Conservation (phyloP, 2,888 invertebrate genomes). For the Drosophila picticornis region DNA sequence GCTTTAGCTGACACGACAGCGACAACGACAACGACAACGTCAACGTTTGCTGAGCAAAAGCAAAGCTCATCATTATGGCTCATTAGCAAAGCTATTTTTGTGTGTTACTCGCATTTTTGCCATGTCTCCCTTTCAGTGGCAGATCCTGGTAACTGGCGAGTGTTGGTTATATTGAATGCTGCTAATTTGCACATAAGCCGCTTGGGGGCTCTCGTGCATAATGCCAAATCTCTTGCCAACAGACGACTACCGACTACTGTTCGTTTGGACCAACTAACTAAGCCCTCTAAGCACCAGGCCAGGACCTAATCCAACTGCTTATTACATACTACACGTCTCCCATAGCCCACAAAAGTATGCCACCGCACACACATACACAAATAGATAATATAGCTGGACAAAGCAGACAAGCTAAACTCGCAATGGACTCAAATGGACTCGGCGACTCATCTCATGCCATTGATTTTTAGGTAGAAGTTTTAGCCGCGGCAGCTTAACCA, state of each 20-base stretch:
- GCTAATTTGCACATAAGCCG: constrained; percentile 80
- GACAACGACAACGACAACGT: neutral
- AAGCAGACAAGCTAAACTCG: constrained; percentile 4
- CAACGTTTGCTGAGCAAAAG: constrained; percentile 30
- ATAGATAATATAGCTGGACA: constrained; percentile 34
- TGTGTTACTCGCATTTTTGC: constrained; percentile 44
- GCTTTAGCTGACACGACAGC: constrained; percentile 35
- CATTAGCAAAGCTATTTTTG: constrained; percentile 80
- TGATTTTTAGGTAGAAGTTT: constrained; percentile 53
- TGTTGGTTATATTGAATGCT: constrained; percentile 75
- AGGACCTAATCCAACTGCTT: constrained; percentile 72
- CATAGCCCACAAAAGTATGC: constrained; percentile 46
- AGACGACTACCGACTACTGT: constrained; percentile 47
- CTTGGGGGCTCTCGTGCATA: constrained; percentile 61
- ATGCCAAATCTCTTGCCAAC: constrained; percentile 66
- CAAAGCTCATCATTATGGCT: constrained; percentile 81
- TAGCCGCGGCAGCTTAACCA: constrained; percentile 27
- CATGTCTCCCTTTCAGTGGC: constrained; percentile 1
- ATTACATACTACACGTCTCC: constrained; percentile 56
- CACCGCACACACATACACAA: constrained; percentile 3
- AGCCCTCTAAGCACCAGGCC: constrained; percentile 56
- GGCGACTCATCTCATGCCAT: constrained; percentile 55
- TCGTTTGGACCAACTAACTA: constrained; percentile 42
- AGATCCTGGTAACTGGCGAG: constrained; percentile 27
- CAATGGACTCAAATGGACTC: constrained; percentile 14